Conservation (phyloP, 2,888 invertebrate species). For the Seira ritae region DNA sequence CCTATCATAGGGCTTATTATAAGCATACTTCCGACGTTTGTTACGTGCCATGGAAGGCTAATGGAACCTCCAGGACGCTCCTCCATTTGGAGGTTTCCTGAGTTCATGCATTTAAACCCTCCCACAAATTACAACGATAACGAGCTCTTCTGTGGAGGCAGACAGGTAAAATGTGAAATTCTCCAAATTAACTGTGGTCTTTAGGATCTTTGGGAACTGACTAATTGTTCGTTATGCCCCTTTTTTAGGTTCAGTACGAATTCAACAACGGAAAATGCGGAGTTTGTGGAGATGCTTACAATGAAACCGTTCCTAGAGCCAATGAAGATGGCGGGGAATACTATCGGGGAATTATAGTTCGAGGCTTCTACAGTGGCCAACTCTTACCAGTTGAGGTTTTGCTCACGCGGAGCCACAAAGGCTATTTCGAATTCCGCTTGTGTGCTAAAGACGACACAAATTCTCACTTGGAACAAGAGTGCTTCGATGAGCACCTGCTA, state of each 20-base stretch:
- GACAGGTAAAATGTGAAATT: constrained; percentile 56
- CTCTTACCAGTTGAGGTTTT: constrained; percentile 72
- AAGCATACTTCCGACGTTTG: neutral
- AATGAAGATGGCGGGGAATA: constrained; percentile 93
- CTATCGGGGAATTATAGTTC: constrained; percentile 89
- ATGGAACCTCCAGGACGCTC: constrained; percentile 74
- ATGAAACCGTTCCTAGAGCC: constrained; percentile 83
- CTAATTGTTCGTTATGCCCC: neutral
- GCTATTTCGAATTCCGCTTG: constrained; percentile 62
- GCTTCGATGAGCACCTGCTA: constrained; percentile 57
- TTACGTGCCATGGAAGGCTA: constrained; percentile 72
- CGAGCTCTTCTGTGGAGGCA: constrained; percentile 79
- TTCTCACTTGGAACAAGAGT: constrained; percentile 43
- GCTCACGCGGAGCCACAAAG: constrained; percentile 76
- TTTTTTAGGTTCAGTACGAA: constrained; percentile 40
- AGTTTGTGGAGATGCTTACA: constrained; percentile 91
- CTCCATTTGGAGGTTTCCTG: constrained; percentile 72
- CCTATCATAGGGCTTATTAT: no score
- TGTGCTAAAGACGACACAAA: constrained; percentile 46
- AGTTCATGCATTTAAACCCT: constrained; percentile 68
- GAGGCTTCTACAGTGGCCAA: constrained; percentile 79
- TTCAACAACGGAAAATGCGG: constrained; percentile 60
- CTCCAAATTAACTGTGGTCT: neutral
- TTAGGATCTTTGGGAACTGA: neutral
- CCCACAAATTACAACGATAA: constrained; percentile 79